phyloP scores from a whole-genome alignment of 2,888 invertebrate species.

The Acronicta psi region DNA sequence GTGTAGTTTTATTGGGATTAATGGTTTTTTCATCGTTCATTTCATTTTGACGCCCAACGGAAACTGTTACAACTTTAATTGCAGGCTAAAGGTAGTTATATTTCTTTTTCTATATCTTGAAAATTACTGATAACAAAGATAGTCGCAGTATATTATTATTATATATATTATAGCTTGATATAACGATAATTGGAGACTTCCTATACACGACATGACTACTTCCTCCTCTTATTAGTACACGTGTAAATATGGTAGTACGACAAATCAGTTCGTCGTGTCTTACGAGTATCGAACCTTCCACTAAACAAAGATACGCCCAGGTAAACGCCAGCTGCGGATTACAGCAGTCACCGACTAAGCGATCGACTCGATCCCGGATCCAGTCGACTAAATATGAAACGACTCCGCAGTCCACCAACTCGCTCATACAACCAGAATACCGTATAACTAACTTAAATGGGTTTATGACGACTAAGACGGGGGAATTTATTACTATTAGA shows the following conservation, averaged over 20 bases:
- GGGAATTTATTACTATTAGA: conserved; percentile 71
- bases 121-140: no score
- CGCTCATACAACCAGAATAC: conserved; percentile 62
- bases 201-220: conserved; percentile 4
- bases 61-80: conserved; percentile 11
- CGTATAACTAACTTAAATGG: conserved; percentile 80
- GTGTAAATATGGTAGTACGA: conserved; percentile 58
- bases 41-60: conserved; percentile 25
- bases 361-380: conserved; percentile 62
- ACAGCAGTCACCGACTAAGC: conserved; percentile 66
- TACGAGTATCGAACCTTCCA: conserved; percentile 71
- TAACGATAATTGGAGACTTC: conserved; percentile 10
- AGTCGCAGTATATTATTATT: no score
- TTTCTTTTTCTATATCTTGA: no score
- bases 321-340: conserved; percentile 83
- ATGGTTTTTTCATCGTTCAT: conserved; percentile 40
- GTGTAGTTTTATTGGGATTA: conserved; percentile 51
- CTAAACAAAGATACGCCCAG: conserved; percentile 83
- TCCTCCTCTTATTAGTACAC: no score
- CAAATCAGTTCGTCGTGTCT: conserved; percentile 70
- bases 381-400: conserved; percentile 55
- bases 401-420: conserved; percentile 63
- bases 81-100: no score
- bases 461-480: conserved; percentile 79
- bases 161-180: not conserved